Evolutionary conservation across 2,797 vertebrate species (phyloP).

Genomic region (Eremophila alpestris): DNA sequence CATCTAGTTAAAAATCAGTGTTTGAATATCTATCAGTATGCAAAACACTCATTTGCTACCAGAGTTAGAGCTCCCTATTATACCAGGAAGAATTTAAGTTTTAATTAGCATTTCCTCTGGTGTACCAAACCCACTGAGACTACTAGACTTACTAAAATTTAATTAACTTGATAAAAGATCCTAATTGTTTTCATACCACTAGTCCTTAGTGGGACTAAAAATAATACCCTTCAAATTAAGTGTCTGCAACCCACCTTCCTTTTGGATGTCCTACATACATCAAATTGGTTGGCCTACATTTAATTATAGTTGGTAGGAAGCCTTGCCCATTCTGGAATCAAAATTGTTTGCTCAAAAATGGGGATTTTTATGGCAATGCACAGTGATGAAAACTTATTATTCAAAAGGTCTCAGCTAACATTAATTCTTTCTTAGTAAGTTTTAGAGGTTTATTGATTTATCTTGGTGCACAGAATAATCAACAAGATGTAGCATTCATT

Average conservation of each 20-base stretch:
- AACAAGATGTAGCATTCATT: neutral
- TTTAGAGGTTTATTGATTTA: slow-evolving; percentile 41
- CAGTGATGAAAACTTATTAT: neutral
- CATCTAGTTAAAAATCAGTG: slow-evolving; percentile 72
- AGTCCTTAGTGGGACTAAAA: slow-evolving; percentile 82
- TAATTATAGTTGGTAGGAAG: slow-evolving; percentile 26
- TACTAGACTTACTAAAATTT: slow-evolving; percentile 90
- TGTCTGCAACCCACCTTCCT: slow-evolving; percentile 53
- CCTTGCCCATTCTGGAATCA: slow-evolving; percentile 2
- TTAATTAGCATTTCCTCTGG: slow-evolving; percentile 90
- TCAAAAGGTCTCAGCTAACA: neutral
- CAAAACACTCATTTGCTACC: slow-evolving; percentile 70
- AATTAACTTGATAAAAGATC: slow-evolving; percentile 90
- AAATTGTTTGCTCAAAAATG: neutral
- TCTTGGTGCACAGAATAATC: slow-evolving; percentile 37
- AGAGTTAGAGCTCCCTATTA: slow-evolving; percentile 80
- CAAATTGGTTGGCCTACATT: slow-evolving; percentile 55
- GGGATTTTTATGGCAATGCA: neutral
- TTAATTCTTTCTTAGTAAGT: slow-evolving; percentile 1
- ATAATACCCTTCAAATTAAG: slow-evolving; percentile 79
- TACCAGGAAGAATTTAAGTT: slow-evolving; percentile 85
- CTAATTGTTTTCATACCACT: slow-evolving; percentile 87
- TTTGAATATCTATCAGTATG: slow-evolving; percentile 79
- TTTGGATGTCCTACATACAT: slow-evolving; percentile 64
- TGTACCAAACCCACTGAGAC: slow-evolving; percentile 83